Percentiles rank a stretch among this genome's conserved stretches.
phyloP scores from a whole-genome alignment of 2,797 vertebrate genomes.

The Lophius americanus region DNA sequence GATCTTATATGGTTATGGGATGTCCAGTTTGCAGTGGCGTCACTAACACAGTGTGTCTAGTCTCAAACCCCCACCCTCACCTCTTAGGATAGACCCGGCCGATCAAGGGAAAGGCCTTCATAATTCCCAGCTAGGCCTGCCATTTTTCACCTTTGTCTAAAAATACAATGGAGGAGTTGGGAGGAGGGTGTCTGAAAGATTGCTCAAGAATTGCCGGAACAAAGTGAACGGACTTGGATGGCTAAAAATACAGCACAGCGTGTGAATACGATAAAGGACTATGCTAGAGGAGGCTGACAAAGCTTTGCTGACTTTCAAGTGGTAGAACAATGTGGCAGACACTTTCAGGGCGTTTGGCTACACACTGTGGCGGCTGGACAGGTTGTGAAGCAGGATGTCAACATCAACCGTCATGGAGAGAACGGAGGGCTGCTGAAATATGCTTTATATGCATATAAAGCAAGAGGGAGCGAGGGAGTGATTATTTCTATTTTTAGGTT shows the following conservation, averaged over 20 bases:
- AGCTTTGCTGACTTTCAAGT: conserved; percentile 81
- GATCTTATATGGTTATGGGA: background rate
- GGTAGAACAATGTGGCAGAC: conserved; percentile 81
- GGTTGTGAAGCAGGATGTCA: conserved; percentile 81
- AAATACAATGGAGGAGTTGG: conserved; percentile 79
- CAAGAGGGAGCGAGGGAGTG: conserved; percentile 20
- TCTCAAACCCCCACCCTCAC: background rate
- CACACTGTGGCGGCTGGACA: conserved; percentile 77
- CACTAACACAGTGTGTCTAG: conserved; percentile 35
- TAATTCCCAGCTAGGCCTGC: conserved; percentile 69
- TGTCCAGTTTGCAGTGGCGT: conserved; percentile 3
- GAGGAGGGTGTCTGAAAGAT: conserved; percentile 68
- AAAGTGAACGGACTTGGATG: conserved; percentile 66
- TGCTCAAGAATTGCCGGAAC: conserved; percentile 83
- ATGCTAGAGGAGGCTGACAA: conserved; percentile 78
- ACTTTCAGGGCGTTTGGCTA: conserved; percentile 79
- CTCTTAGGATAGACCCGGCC: conserved; percentile 44
- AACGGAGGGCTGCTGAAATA: conserved; percentile 49
- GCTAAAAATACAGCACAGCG: conserved; percentile 81
- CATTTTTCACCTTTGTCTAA: conserved; percentile 82
- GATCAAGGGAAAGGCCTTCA: conserved; percentile 62
- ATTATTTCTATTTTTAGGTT: conserved; percentile 8
- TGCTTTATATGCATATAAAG: conserved; percentile 12
- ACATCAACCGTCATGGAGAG: conserved; percentile 66
- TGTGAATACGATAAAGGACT: conserved; percentile 82